phyloP scores from a whole-genome alignment of 2,113 vertebrate species.

The Hyaena hyaena region DNA sequence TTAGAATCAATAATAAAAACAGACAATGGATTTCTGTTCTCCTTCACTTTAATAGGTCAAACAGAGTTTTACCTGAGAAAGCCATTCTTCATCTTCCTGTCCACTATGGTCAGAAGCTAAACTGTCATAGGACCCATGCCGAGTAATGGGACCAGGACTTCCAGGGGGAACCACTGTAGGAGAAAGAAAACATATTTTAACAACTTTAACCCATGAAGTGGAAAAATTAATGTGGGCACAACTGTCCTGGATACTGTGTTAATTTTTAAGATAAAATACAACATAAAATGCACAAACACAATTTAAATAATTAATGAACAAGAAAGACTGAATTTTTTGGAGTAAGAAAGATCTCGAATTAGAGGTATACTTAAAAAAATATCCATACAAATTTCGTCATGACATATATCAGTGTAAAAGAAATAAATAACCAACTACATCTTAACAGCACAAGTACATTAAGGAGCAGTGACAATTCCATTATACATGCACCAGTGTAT shows the following conservation, averaged over 20 bases:
- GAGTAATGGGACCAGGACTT: slow-evolving; percentile 94
- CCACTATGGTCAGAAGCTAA: slow-evolving; percentile 95
- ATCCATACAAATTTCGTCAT: background rate
- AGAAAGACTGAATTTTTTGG: background rate
- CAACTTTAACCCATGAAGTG: background rate
- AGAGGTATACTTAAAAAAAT: background rate
- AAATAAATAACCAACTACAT: background rate
- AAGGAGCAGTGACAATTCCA: background rate
- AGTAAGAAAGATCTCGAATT: slow-evolving; percentile 18
- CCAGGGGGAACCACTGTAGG: slow-evolving; percentile 91
- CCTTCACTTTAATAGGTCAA: background rate
- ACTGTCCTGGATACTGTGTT: background rate
- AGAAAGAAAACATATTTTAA: slow-evolving; percentile 58
- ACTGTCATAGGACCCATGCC: slow-evolving; percentile 96
- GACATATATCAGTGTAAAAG: background rate
- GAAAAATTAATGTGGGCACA: background rate
- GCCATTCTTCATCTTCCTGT: slow-evolving; percentile 98
- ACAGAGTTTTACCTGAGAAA: slow-evolving; percentile 93
- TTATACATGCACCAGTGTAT: no score
- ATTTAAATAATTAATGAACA: slow-evolving; percentile 28
- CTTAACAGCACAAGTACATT: background rate
- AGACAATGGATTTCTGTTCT: background rate
- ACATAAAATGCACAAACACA: background rate
- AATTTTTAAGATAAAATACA: background rate
- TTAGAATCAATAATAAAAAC: background rate